phyloP scores from a whole-genome alignment of 2,113 vertebrate genomes.

The Leuciscus idus region DNA sequence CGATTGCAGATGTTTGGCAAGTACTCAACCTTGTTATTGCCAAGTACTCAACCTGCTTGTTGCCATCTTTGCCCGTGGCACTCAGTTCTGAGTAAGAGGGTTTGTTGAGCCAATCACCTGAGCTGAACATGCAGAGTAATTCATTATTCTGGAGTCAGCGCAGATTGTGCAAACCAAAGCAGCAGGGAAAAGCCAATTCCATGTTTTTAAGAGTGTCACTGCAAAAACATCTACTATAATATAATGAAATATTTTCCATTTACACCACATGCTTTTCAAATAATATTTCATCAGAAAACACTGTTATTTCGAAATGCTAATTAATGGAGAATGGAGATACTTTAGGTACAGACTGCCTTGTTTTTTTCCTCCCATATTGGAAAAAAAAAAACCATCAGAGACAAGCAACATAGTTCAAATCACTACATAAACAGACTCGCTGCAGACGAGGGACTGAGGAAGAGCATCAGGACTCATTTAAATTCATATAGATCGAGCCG shows the following conservation, averaged over 20 bases:
- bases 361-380: background rate
- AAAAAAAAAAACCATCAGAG: background rate
- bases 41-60: background rate
- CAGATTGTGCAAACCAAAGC: background rate
- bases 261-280: background rate
- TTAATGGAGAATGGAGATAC: background rate
- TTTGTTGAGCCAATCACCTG: conserved; percentile 25
- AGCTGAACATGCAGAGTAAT: background rate
- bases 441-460: background rate
- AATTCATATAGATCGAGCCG: conserved; percentile 13
- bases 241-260: background rate
- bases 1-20: background rate
- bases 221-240: background rate
- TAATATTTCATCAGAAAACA: background rate
- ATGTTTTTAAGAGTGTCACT: background rate
- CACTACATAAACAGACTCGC: conserved; percentile 13
- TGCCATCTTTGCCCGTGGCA: background rate
- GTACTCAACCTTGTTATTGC: background rate
- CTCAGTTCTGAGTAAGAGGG: background rate
- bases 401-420: background rate
- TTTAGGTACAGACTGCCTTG: background rate
- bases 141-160: conserved; percentile 3
- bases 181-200: background rate
- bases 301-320: background rate
- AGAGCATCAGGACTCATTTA: background rate